These are phyloP conservation scores for Hyperoplus immaculatus DNA, from an alignment of 2,797 vertebrate genomes.

Conservation along the genomic window DNA sequence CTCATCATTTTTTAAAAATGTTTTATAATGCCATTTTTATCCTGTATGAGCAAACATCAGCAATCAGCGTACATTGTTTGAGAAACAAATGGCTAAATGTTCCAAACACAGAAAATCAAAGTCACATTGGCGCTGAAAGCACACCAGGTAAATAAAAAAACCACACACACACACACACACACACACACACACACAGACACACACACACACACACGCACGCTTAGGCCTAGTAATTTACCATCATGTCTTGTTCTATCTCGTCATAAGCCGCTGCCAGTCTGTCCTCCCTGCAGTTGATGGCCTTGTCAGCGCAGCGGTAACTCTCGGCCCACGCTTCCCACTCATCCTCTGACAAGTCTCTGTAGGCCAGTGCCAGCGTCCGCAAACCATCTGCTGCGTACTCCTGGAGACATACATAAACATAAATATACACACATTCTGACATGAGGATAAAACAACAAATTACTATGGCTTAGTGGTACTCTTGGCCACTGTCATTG, in stretches of 20 bases:
- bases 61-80: neutral
- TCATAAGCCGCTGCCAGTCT: constrained; percentile 90
- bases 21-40: constrained; percentile 31
- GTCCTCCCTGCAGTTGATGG: constrained; percentile 88
- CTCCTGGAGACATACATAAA: constrained; percentile 81
- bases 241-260: constrained; percentile 93
- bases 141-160: too few relatives aligned
- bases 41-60: neutral
- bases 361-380: constrained; percentile 91
- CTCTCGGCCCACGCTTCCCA: constrained; percentile 89
- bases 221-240: constrained; percentile 79
- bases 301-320: constrained; percentile 83
- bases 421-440: neutral
- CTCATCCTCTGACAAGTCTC: constrained; percentile 90
- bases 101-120: neutral
- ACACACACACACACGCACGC: neutral
- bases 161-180: neutral
- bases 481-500: neutral
- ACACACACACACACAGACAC: neutral
- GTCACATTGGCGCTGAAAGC: constrained; percentile 2
- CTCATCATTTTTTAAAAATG: neutral
- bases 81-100: neutral
- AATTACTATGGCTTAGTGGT: neutral
- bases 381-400: constrained; percentile 92
- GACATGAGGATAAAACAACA: neutral